A percentile compares a stretch with the other conserved stretches of the same genome.
Conservation (phyloP, 2,888 invertebrate species). For the Nymphalis urticae region DNA sequence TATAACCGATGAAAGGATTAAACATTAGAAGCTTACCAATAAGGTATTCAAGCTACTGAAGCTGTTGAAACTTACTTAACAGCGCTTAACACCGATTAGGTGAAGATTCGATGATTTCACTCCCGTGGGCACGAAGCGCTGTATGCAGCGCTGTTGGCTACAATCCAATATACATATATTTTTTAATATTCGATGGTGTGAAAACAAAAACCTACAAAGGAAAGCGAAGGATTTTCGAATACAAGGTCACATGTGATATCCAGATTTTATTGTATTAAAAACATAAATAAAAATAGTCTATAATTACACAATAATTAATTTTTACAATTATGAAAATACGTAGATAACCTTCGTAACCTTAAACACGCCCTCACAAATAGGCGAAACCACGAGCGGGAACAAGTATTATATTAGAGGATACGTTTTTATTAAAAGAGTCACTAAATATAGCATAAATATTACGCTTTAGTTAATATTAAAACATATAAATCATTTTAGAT, state of each 20-base stretch:
- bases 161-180: slow-evolving; percentile 63
- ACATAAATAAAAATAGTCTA: too few relatives aligned
- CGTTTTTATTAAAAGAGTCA: too few relatives aligned
- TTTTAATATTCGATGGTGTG: slow-evolving; percentile 49
- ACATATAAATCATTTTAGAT: neutral
- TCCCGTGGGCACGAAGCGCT: slow-evolving; percentile 13
- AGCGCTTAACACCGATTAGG: slow-evolving; percentile 23
- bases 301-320: too few relatives aligned
- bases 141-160: slow-evolving; percentile 49
- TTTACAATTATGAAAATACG: too few relatives aligned
- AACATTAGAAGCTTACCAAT: slow-evolving; percentile 9
- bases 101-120: slow-evolving; percentile 20
- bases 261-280: too few relatives aligned
- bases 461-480: too few relatives aligned
- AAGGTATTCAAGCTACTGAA: slow-evolving; percentile 3
- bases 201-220: slow-evolving; percentile 38
- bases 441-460: too few relatives aligned
- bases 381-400: too few relatives aligned
- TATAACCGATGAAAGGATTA: slow-evolving; percentile 5
- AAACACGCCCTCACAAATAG: too few relatives aligned
- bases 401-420: too few relatives aligned
- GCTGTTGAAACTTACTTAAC: slow-evolving; percentile 5
- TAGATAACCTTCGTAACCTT: too few relatives aligned
- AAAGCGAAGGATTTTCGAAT: neutral
- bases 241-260: neutral